These are phyloP conservation scores for Nothobranchius furzeri DNA, from an alignment of 2,113 vertebrate species.

Conservation along the genomic window DNA sequence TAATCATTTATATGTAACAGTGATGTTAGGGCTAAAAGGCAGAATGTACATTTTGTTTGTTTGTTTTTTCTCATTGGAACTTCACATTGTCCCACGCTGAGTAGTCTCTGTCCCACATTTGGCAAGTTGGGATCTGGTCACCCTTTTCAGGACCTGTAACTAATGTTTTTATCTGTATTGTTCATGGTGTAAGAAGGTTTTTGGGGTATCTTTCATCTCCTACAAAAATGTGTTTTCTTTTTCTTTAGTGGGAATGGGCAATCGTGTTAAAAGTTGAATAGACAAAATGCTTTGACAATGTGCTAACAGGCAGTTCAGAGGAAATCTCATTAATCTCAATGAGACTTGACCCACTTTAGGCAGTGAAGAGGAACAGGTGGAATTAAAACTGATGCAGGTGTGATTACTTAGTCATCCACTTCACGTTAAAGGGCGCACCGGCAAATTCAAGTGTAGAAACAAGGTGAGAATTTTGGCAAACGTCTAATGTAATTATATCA, in stretches of 20 bases:
- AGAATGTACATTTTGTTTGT: too few relatives aligned
- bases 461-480: too few relatives aligned
- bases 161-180: neutral
- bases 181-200: neutral
- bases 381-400: constrained; percentile 5
- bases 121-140: too few relatives aligned
- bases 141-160: too few relatives aligned
- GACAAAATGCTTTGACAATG: neutral
- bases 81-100: too few relatives aligned
- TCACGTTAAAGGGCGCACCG: neutral
- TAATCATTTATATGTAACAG: too few relatives aligned
- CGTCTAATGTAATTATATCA: too few relatives aligned
- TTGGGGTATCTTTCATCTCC: neutral
- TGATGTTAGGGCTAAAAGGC: too few relatives aligned
- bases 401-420: neutral
- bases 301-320: constrained; percentile 3
- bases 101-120: too few relatives aligned
- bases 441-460: neutral
- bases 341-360: constrained; percentile 5
- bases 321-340: constrained; percentile 19
- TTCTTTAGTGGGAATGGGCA: neutral
- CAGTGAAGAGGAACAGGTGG: constrained; percentile 6
- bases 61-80: too few relatives aligned
- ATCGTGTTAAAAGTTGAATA: constrained; percentile 2
- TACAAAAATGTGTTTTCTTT: too few relatives aligned